Percentiles rank a stretch among this genome's conserved stretches.
phyloP scores from a whole-genome alignment of 92 coral and sea anemone genomes.

The Epizoanthus ramosus region DNA sequence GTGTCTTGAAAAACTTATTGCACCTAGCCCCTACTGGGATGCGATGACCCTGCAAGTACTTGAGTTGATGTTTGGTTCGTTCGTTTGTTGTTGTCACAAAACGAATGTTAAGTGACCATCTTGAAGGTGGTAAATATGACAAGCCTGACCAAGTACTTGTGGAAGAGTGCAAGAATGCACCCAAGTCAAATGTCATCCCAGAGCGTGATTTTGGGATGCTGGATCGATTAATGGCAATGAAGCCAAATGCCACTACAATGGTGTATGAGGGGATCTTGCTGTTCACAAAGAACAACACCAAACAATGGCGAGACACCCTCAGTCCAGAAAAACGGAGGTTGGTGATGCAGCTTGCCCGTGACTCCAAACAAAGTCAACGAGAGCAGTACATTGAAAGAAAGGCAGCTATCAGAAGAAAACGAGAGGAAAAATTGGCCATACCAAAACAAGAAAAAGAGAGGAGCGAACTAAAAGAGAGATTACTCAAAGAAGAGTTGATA shows the following conservation, averaged over 20 bases:
- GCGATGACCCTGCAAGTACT: conserved; percentile 3
- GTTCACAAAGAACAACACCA: conserved; percentile 44
- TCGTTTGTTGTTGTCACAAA: conserved; percentile 25
- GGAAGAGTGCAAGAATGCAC: conserved; percentile 10
- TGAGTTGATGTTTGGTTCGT: conserved; percentile 19
- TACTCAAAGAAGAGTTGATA: conserved; percentile 26
- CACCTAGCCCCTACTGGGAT: conserved; percentile 21
- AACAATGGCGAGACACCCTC: conserved; percentile 32
- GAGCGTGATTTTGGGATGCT: conserved; percentile 45
- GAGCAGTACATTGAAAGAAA: conserved; percentile 31
- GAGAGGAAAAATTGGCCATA: conserved; percentile 34
- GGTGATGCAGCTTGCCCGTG: conserved; percentile 11
- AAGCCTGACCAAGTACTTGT: not conserved
- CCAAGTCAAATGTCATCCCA: not conserved
- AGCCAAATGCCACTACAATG: conserved; percentile 50
- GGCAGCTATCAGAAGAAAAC: conserved; percentile 22
- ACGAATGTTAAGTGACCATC: conserved; percentile 19
- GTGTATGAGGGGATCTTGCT: conserved; percentile 21
- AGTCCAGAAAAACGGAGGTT: conserved; percentile 14
- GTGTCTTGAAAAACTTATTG: not conserved
- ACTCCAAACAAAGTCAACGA: conserved; percentile 24
- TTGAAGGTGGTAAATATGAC: conserved; percentile 17
- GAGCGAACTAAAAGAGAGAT: conserved; percentile 42
- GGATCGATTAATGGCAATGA: conserved; percentile 20
- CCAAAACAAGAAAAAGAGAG: conserved; percentile 36